Base-by-base conservation (phyloP, 2,888 invertebrate species). In the Frankliniella fusca region DNA sequence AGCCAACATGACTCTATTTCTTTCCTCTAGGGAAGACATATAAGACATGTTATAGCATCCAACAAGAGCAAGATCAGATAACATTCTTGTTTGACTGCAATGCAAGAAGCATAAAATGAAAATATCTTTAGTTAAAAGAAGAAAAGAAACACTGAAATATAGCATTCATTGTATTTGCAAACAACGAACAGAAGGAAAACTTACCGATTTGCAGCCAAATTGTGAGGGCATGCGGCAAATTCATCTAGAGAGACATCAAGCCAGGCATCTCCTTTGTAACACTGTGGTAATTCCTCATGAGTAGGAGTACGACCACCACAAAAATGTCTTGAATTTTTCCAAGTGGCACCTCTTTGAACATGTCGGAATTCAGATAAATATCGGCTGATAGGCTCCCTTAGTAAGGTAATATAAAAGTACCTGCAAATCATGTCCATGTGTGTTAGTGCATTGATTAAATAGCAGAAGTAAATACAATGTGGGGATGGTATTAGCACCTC, bases 361-460 rank as follows among this genome's bases (percentile, higher is more conserved):
- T 99, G 99, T 80, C 97, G 92, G 89, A 96, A 99, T 89, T 99
- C 99, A 83, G 98, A 98, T 86, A 99, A 90, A 89, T 97, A 99
- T 86, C 96, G 92, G 82, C 95, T 92, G 79, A 98, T 94, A 0
- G 99, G 99, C 87, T 99, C 97, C 84, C 99, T 92, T 81, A 99
- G 91, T 84, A 99, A 92, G 9, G 98, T 97, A 85, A 99, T 96
- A 90, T 98, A 99, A 90, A 97, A 97, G 89, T 98, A 99, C 86
- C 98, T 92, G 88, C 86, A 87, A 88, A 87, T 81, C 83, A 83
- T 8, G 82, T 27, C 23, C 20, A 11, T 0, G 9, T 49, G 27
- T 80, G n/a, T 20, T 80, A 48, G 12, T 27, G 28, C 20, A n/a
- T 28, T 2, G 28, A 23, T n/a, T n/a, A 23, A 28, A 3, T 80